These are phyloP conservation scores for Leptopilina clavipes DNA, from an alignment of 1,140 invertebrate species.

Conservation along the genomic window DNA sequence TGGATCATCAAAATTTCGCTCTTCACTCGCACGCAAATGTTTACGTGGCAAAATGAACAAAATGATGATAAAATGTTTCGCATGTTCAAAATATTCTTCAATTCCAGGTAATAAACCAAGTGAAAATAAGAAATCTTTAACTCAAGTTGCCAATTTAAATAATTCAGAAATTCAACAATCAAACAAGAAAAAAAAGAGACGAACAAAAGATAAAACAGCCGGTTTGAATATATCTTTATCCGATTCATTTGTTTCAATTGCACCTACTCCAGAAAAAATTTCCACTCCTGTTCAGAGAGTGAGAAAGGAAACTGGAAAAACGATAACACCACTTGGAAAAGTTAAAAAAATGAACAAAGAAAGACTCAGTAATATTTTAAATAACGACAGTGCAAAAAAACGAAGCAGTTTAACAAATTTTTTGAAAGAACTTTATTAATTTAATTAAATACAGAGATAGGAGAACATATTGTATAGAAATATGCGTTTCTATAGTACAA, in stretches of 20 bases:
- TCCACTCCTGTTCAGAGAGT: constrained; percentile 41
- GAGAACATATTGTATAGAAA: no score
- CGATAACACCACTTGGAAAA: constrained; percentile 51
- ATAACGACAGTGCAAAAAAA: constrained; percentile 40
- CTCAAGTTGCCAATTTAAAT: constrained; percentile 25
- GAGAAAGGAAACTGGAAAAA: constrained; percentile 35
- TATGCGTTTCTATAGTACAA: no score
- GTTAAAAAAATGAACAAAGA: constrained; percentile 56
- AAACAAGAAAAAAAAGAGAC: constrained; percentile 62
- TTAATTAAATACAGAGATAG: background rate
- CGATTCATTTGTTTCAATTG: constrained; percentile 8
- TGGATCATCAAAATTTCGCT: constrained; percentile 54
- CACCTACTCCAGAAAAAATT: constrained; percentile 35
- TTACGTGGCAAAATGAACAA: constrained; percentile 61
- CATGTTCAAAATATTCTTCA: constrained; percentile 58
- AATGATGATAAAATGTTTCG: constrained; percentile 62
- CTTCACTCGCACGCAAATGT: constrained; percentile 57
- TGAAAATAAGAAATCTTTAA: constrained; percentile 39
- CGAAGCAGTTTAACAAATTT: constrained; percentile 56
- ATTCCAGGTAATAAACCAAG: constrained; percentile 59
- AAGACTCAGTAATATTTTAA: constrained; percentile 58
- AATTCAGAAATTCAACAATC: constrained; percentile 19
- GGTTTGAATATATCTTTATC: constrained; percentile 62
- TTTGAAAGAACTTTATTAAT: constrained; percentile 52
- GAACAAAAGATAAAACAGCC: constrained; percentile 62